Evolutionary conservation across 2,888 invertebrate species (phyloP).

Genomic region (Lasioglossum villosulum): DNA sequence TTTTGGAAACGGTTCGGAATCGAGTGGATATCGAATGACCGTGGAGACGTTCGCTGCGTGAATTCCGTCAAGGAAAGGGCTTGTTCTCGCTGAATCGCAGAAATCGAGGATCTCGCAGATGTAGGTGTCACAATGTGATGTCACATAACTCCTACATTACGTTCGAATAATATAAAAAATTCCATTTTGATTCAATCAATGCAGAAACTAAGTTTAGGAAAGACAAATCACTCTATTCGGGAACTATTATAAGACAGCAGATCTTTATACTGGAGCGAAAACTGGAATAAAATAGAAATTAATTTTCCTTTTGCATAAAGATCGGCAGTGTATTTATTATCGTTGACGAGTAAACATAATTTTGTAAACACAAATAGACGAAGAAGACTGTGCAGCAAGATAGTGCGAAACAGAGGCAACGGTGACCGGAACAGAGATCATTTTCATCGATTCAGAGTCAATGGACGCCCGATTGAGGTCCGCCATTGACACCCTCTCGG

Average conservation of each 20-base stretch:
- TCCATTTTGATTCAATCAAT: background rate
- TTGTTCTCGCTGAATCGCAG: conserved; percentile 12
- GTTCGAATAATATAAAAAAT: background rate
- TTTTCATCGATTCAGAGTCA: background rate
- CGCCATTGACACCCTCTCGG: conserved; percentile 13
- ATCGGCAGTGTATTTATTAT: background rate
- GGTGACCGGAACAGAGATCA: background rate
- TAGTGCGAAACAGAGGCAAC: no score
- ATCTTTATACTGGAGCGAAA: no score
- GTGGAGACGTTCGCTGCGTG: background rate
- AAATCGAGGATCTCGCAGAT: background rate
- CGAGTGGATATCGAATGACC: conserved; percentile 23
- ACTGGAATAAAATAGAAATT: background rate
- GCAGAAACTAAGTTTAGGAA: background rate
- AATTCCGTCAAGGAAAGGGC: background rate
- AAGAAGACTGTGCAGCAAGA: background rate
- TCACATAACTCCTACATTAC: background rate
- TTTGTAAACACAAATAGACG: background rate
- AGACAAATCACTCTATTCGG: background rate
- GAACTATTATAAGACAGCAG: background rate
- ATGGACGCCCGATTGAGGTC: background rate
- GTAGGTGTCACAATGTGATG: background rate
- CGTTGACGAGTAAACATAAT: no score
- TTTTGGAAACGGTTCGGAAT: conserved; percentile 10
- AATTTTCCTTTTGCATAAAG: no score